Base-by-base conservation (phyloP, 1,140 invertebrate genomes). In the Lerema accius region DNA sequence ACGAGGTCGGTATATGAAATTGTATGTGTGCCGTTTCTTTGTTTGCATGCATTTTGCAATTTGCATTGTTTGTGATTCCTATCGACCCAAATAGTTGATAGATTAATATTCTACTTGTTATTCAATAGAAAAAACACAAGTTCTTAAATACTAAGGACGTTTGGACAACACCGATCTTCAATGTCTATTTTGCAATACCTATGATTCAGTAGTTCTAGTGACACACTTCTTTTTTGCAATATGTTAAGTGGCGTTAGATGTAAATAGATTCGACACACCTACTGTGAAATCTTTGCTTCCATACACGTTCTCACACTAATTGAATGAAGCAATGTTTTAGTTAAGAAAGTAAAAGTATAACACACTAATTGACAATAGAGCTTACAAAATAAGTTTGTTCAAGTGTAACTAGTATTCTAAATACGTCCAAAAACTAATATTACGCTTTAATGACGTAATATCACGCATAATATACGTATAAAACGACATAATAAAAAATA, bases 21-120 rank as follows among this genome's bases (percentile, higher is more conserved):
- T 68, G 63, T 67, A 46, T 71, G 65, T 75, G 67, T 78, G 73
- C 74, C 78, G 70, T 71, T 69, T 75, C 77, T 84, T 81, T 76
- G 76, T 76, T 78, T 80, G 75, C 63, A 73, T 86, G 78, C 75
- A 83, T 76, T n/a, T n/a, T n/a, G n/a, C n/a, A n/a, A n/a, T 80
- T 81, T 73, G 78, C 74, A 80, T 80, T 80, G 71, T 78, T 76
- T 69, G 59, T 67, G 50, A 65, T 75, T 68, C 69, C 46, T 71
- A 59, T 64, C 40, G 59, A 50, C 59, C 59, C 23, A 50, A 15
- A 48, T 48, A 48, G 6, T 19, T 43, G 2, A 23, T 23, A n/a
- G n/a, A n/a, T n/a, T n/a, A n/a, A 23, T 23, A 23, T 23, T 23
- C 2, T 23, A 5, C 19, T 23, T 3, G 5, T 23, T 23, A 23